Conservation (phyloP, 2,888 invertebrate species). For the Tipula lateralis region DNA sequence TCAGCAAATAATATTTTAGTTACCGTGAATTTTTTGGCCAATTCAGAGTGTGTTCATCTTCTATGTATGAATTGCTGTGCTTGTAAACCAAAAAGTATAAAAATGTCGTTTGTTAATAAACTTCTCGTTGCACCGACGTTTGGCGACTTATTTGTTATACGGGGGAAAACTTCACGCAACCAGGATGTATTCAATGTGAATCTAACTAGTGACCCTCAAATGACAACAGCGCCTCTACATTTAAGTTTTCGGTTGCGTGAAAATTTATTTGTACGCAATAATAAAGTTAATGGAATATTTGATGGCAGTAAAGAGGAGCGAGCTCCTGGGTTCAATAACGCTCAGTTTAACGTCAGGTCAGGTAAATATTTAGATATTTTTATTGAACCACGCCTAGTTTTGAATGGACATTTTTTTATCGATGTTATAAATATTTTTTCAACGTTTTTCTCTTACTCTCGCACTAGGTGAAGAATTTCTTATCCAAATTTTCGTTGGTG, state of each 20-base stretch:
- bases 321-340: not conserved
- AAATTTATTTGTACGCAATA: conserved; percentile 26
- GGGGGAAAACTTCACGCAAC: not conserved
- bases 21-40: not conserved
- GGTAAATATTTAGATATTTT: no score
- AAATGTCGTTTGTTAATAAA: conserved; percentile 20
- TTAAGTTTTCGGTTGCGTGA: conserved; percentile 12
- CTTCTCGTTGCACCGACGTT: not conserved
- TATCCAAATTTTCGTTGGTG: not conserved
- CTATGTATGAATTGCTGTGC: not conserved
- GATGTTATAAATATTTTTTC: not conserved
- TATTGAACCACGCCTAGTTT: not conserved
- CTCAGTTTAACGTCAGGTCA: not conserved
- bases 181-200: not conserved
- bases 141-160: not conserved
- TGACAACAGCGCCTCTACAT: not conserved
- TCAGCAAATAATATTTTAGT: not conserved
- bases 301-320: not conserved
- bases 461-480: conserved; percentile 5
- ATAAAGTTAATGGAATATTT: not conserved
- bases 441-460: not conserved
- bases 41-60: not conserved
- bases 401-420: not conserved
- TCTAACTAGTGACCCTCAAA: not conserved
- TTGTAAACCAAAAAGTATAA: not conserved